Evolutionary conservation across 2,113 vertebrate species (phyloP).

Genomic region (Morone saxatilis): DNA sequence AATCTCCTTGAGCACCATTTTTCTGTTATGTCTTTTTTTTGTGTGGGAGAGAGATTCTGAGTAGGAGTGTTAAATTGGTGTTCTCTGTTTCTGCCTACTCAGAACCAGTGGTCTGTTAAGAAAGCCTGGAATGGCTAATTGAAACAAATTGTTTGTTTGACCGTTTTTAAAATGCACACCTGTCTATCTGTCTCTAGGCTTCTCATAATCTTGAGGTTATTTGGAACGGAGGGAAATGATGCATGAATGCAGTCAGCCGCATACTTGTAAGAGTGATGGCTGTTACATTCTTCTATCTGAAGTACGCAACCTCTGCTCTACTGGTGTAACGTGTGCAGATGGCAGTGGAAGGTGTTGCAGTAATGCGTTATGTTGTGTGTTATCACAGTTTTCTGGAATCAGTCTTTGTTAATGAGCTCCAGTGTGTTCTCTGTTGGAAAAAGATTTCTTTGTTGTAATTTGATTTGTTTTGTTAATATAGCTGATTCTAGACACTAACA

Average conservation of each 20-base stretch:
- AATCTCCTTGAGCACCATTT: conserved; percentile 17
- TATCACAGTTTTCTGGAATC: conserved; percentile 2
- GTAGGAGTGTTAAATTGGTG: conserved; percentile 66
- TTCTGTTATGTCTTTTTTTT: background rate
- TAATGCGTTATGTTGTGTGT: background rate
- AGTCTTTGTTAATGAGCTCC: background rate
- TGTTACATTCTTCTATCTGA: background rate
- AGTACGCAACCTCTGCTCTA: background rate
- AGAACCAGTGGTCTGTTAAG: conserved; percentile 57
- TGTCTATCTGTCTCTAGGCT: conserved; percentile 33
- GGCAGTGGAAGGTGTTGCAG: background rate
- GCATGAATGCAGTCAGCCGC: background rate
- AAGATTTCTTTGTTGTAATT: background rate
- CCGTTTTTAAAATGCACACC: conserved; percentile 16
- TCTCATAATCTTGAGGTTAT: conserved; percentile 13
- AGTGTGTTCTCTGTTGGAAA: background rate
- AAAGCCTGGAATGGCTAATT: conserved; percentile 60
- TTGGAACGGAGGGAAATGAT: conserved; percentile 4
- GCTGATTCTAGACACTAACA: background rate
- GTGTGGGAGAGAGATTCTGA: conserved; percentile 41
- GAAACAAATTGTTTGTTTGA: conserved; percentile 67
- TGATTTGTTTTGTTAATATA: too few species aligned
- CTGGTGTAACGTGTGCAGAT: background rate
- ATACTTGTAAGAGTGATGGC: background rate
- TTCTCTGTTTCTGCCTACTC: conserved; percentile 55